These are phyloP conservation scores for Heliconius ethilla DNA, from an alignment of 2,888 invertebrate genomes.

Conservation along the genomic window DNA sequence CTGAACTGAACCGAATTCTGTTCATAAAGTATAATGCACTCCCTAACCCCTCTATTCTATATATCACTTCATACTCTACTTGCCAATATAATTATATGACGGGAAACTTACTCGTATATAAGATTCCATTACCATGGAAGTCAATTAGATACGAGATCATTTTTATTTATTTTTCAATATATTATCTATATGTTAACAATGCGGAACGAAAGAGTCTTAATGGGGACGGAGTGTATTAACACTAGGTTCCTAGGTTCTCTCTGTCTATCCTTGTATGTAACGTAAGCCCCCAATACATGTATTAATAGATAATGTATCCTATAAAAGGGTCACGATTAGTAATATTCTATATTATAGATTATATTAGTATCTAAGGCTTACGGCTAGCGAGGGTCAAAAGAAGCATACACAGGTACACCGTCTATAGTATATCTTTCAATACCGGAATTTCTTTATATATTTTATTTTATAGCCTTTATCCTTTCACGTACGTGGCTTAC, in stretches of 20 bases:
- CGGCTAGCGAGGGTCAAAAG: not conserved
- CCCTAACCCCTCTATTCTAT: too few species aligned
- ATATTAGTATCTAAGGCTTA: not conserved
- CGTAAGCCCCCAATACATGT: too few species aligned
- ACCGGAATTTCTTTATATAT: slow-evolving; percentile 14
- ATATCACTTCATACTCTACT: too few species aligned
- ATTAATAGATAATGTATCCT: not conserved
- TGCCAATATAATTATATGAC: too few species aligned
- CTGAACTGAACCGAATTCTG: too few species aligned
- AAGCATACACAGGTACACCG: not conserved
- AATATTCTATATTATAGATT: too few species aligned
- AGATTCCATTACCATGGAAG: not conserved
- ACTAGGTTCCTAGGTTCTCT: not conserved
- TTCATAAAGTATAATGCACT: too few species aligned
- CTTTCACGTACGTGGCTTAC: slow-evolving; percentile 20
- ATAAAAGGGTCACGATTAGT: not conserved
- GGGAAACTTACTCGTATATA: too few species aligned
- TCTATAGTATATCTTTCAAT: not conserved
- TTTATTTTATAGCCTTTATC: slow-evolving; percentile 16
- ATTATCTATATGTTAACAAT: too few species aligned
- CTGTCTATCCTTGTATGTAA: not conserved
- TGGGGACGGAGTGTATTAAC: too few species aligned
- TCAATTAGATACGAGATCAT: not conserved
- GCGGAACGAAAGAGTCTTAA: too few species aligned
- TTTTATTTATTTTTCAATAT: too few species aligned